Base-by-base conservation (phyloP, 1,140 invertebrate genomes). In the Heliconius hewitsoni region DNA sequence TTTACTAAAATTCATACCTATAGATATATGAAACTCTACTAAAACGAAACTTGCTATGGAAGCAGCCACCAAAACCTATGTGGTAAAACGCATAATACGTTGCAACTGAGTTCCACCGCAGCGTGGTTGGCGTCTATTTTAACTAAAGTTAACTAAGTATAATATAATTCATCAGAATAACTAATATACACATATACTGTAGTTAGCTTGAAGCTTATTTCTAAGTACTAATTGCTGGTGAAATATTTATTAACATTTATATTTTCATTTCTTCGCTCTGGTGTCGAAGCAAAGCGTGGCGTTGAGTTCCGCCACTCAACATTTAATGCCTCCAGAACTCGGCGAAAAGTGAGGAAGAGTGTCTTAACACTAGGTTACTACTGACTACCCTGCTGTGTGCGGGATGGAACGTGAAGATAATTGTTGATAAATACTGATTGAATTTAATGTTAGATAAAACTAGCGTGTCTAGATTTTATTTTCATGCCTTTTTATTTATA, bases 91-190 rank as follows among this genome's bases (percentile, higher is more conserved):
- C 60, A 66, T 66, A 66, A 13, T 66, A 66, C 60, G 27, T 66
- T 66, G 27, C 60, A 66, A 66, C 60, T 66, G 60, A 66, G 60
- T 66, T 66, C 27, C 60, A 66, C 60, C 60, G 23, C 27, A 66
- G 13, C 60, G 60, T 5, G 60, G 60, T 66, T 66, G 4, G 13
- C 60, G 60, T 66, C 60, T 66, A 66, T 66, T 66, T 66, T 66
- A 66, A 66, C 60, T 66, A 66, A 66, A 66, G 60, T 66, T 66
- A 27, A n/a, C 60, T 27, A 66, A 30, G 60, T 66, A 66, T 66
- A 66, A 30, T 66, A 66, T 66, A 66, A 66, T 66, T 66, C 23
- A 66, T 66, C 60, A 30, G 23, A 30, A 66, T 30, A 16, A 66
- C 60, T 66, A 27, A 66, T 66, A 66, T 66, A 66, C 60, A 27